A percentile compares a stretch with the other conserved stretches of the same genome.
Evolutionary conservation across 2,797 vertebrate genomes (phyloP).

Genomic region (Borostomias antarcticus): DNA sequence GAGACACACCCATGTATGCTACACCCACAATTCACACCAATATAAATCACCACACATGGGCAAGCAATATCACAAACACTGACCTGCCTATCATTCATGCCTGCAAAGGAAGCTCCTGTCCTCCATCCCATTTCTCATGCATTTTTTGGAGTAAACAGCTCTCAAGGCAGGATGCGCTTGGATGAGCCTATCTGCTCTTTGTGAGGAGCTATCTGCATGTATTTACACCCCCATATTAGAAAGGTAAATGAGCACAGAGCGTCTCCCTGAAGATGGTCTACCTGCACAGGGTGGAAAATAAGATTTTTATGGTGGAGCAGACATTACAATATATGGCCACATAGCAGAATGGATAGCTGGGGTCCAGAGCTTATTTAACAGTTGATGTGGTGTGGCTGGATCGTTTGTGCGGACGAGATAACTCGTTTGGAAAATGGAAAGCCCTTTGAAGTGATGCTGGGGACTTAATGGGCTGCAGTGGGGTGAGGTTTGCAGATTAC

Average conservation of each 20-base stretch:
- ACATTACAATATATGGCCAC: conserved; percentile 57
- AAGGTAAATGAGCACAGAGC: conserved; percentile 71
- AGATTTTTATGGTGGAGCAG: conserved; percentile 70
- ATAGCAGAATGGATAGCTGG: conserved; percentile 75
- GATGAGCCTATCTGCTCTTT: conserved; percentile 60
- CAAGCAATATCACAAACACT: conserved; percentile 33
- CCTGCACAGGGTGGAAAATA: conserved; percentile 70
- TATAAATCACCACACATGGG: conserved; percentile 2
- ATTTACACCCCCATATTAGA: conserved; percentile 68
- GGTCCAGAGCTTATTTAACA: conserved; percentile 77
- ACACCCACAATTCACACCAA: background rate
- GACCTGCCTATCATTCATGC: conserved; percentile 33
- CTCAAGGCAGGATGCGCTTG: conserved; percentile 72
- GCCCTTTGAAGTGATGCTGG: conserved; percentile 63
- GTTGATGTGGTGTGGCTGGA: conserved; percentile 73
- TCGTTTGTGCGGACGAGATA: conserved; percentile 71
- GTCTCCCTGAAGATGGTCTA: conserved; percentile 66
- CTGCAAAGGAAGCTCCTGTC: conserved; percentile 43
- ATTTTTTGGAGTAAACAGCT: conserved; percentile 67
- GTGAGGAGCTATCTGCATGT: conserved; percentile 67
- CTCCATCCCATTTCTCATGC: conserved; percentile 61
- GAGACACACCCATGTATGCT: too few species aligned
- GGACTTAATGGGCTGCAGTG: conserved; percentile 63
- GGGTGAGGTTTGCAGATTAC: conserved; percentile 56
- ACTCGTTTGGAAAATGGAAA: conserved; percentile 80